Conservation (phyloP, 2,113 vertebrate genomes). For the Progne subis region DNA sequence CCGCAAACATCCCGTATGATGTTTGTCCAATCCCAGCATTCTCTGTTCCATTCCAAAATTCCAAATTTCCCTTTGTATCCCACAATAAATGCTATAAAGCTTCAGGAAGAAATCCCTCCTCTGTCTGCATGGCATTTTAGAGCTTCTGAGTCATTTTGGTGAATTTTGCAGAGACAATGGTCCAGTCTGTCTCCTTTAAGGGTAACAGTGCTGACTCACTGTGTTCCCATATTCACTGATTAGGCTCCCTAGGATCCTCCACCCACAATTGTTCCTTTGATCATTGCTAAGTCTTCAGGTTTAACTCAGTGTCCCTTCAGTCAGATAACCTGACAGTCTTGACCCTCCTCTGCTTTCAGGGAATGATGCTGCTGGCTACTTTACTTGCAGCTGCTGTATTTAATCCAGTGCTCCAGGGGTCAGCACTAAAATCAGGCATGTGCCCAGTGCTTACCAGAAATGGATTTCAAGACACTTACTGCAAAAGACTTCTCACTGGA, state of each 20-base stretch:
- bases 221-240: not conserved
- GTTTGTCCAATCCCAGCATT: not conserved
- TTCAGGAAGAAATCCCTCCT: not conserved
- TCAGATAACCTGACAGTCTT: not conserved
- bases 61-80: not conserved
- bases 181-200: not conserved
- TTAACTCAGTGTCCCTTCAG: not conserved
- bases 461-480: conserved; percentile 71
- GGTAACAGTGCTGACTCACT: not conserved
- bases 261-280: not conserved
- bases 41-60: not conserved
- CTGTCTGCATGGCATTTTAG: not conserved
- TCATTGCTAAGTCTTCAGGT: not conserved
- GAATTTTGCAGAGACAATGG: not conserved
- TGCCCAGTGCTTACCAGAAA: not conserved
- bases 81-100: not conserved
- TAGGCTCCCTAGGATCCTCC: not conserved
- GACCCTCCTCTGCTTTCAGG: not conserved
- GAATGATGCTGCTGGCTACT: not conserved
- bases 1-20: not conserved
- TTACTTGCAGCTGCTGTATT: not conserved
- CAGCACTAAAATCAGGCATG: not conserved
- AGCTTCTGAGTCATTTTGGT: not conserved
- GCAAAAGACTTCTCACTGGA: conserved; percentile 80
- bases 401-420: not conserved